Base-by-base conservation (phyloP, 2,888 invertebrate species). In the Ectemnius lituratus region DNA sequence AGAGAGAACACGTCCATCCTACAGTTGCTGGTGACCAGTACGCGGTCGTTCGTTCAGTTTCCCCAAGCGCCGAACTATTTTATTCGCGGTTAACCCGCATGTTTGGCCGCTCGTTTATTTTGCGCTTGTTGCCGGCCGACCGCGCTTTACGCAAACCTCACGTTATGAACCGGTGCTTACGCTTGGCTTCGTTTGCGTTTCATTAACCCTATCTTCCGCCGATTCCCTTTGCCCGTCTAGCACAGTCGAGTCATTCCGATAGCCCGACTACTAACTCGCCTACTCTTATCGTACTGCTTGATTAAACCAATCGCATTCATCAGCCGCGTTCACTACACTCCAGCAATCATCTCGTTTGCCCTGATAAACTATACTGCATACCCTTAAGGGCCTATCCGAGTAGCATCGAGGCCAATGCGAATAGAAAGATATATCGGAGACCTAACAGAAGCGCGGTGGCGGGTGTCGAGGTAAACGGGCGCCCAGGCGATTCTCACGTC, bases 101-200 rank as follows among this genome's bases (percentile, higher is more conserved):
- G 80, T 85, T 85, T 87, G 81, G 78, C 78, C 76, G 73, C 73
- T 70, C 84, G 81, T 84, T 84, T 82, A 84, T 84, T 85, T 84
- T 83, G 73, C 80, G 76, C 83, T 82, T 84, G 85, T 85, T 83
- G 82, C 76, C 71, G 62, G 68, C 62, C 76, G 64, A 60, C 69
- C 75, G 56, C 77, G 76, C 78, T 78, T 78, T 73, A 74, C 78
- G 80, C 75, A 76, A 75, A 73, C 70, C 69, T 59, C 49, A 56
- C 77, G 16, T 18, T 61, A 64, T 73, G 75, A 67, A 70, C 57
- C 69, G 67, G 62, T 75, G 76, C 75, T 80, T 75, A 78, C 73
- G 75, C 67, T 16, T 16, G 5, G 77, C 78, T 76, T 77, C 85
- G 84, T 88, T 88, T 88, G 85, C 87, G 86, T 88, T 88, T 87